These are phyloP conservation scores for Chaenogobius annularis DNA, from an alignment of 2,113 vertebrate species.

Conservation along the genomic window DNA sequence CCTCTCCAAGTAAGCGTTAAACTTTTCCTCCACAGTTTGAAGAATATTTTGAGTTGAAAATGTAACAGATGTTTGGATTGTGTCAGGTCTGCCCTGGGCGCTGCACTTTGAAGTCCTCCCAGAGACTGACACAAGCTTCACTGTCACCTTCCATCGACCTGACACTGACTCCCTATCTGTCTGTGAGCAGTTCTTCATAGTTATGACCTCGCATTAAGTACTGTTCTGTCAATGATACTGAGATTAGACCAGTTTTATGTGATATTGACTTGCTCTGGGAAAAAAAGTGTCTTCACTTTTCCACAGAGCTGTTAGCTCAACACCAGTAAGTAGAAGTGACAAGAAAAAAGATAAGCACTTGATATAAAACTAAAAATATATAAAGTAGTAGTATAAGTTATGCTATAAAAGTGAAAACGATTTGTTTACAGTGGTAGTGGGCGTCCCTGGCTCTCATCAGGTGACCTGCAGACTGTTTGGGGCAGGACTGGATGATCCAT, in stretches of 20 bases:
- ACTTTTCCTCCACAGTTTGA: neutral
- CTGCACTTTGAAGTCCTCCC: constrained; percentile 81
- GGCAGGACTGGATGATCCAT: constrained; percentile 45
- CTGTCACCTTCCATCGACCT: constrained; percentile 78
- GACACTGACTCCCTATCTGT: constrained; percentile 72
- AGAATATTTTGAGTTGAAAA: neutral
- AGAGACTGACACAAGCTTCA: constrained; percentile 76
- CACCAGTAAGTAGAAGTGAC: no score
- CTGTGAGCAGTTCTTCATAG: constrained; percentile 68
- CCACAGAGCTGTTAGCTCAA: no score
- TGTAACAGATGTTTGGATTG: neutral
- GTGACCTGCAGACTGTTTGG: constrained; percentile 74
- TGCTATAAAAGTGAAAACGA: no score
- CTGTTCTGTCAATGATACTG: no score
- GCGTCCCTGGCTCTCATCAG: constrained; percentile 67
- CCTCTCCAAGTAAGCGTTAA: constrained; percentile 58
- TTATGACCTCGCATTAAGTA: neutral
- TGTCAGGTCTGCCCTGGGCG: constrained; percentile 63
- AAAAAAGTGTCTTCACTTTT: no score
- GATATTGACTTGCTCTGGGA: no score
- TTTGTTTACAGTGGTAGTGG: constrained; percentile 75
- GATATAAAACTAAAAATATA: neutral
- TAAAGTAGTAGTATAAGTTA: no score
- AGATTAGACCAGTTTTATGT: no score
- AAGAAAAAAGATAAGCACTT: no score